Percentiles rank a stretch among this genome's conserved stretches.
Evolutionary conservation across 1,140 invertebrate genomes (phyloP).

Genomic region (Muscidifurax raptorellus): DNA sequence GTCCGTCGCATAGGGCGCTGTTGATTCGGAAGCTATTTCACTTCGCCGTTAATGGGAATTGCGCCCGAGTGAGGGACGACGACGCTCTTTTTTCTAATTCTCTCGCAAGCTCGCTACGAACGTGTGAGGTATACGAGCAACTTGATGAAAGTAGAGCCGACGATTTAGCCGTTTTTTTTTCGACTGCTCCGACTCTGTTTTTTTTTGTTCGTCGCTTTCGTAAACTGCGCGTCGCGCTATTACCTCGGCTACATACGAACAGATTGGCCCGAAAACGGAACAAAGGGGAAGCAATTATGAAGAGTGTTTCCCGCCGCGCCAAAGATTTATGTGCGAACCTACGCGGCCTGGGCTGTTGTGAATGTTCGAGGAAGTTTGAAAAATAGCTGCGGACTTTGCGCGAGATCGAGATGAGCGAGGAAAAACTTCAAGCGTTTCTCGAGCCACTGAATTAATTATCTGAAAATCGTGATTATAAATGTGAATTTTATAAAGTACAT

Average conservation of each 20-base stretch:
- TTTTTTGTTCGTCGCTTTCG: background rate
- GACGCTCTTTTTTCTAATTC: constrained; percentile 49
- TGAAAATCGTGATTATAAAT: no score
- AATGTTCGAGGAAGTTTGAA: background rate
- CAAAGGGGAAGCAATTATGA: constrained; percentile 15
- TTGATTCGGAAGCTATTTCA: constrained; percentile 16
- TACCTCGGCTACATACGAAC: background rate
- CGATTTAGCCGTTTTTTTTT: background rate
- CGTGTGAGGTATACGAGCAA: background rate
- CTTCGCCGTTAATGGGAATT: constrained; percentile 7
- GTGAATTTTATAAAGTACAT: no score
- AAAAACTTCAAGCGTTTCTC: no score
- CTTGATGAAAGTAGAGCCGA: constrained; percentile 1
- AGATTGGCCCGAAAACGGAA: background rate
- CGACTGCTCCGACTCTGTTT: background rate
- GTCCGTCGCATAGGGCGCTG: constrained; percentile 40
- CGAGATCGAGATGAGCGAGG: background rate
- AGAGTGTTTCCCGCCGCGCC: background rate
- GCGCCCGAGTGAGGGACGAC: constrained; percentile 24
- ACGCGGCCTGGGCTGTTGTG: background rate
- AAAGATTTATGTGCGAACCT: background rate
- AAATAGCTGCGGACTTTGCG: background rate
- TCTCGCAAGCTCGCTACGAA: background rate
- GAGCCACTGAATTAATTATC: no score
- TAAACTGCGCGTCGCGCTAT: background rate